Percentiles rank a stretch among this genome's conserved stretches.
These are phyloP conservation scores for Temnothorax nylanderi DNA, from an alignment of 1,140 invertebrate species.

Conservation along the genomic window DNA sequence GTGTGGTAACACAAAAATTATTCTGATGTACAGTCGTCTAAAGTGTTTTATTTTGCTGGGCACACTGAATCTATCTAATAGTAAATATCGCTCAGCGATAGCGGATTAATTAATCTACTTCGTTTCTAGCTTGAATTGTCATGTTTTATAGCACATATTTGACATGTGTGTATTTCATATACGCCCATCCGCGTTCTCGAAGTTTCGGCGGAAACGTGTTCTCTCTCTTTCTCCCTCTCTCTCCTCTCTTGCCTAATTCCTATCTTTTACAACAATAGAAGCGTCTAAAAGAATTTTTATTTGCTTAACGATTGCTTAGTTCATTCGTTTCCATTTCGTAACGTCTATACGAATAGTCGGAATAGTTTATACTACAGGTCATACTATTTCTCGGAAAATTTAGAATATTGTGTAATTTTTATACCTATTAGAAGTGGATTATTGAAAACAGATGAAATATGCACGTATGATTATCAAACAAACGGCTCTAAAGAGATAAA, in stretches of 20 bases:
- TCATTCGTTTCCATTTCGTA: constrained; percentile 23
- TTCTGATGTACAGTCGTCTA: constrained; percentile 76
- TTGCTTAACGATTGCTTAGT: constrained; percentile 48
- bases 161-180: background rate
- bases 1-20: constrained; percentile 80
- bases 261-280: background rate
- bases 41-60: constrained; percentile 85
- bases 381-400: background rate
- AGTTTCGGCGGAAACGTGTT: constrained; percentile 9
- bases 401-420: background rate
- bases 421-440: background rate
- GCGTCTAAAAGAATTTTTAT: constrained; percentile 6
- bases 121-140: background rate
- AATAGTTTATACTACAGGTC: background rate
- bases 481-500: background rate
- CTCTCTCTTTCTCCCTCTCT: too few relatives aligned
- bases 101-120: constrained; percentile 57
- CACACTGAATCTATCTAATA: constrained; percentile 77
- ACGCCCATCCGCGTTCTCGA: background rate
- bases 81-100: constrained; percentile 82
- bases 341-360: background rate
- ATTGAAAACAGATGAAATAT: background rate
- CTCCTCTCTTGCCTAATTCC: background rate
- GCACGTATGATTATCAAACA: background rate
- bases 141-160: background rate